Conservation (phyloP, 2,888 invertebrate species). For the Aspidiotus destructor region DNA sequence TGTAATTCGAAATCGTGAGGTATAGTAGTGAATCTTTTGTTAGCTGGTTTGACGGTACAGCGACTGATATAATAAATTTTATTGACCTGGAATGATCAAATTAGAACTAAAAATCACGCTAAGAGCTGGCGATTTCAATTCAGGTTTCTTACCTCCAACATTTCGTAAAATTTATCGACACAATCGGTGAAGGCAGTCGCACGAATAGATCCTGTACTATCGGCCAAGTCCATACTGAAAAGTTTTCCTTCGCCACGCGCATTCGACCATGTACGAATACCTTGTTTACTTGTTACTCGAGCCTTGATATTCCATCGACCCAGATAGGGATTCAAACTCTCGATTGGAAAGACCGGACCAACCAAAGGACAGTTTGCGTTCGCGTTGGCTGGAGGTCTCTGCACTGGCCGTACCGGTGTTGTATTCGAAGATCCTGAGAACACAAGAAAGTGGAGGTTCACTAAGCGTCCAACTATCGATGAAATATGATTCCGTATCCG, state of each 20-base stretch:
- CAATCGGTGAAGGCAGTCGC: slow-evolving; percentile 81
- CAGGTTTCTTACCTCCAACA: slow-evolving; percentile 60
- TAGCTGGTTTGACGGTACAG: slow-evolving; percentile 80
- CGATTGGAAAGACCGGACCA: slow-evolving; percentile 62
- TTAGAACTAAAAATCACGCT: slow-evolving; percentile 43
- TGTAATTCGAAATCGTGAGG: slow-evolving; percentile 97
- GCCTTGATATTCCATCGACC: slow-evolving; percentile 91
- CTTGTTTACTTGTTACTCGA: slow-evolving; percentile 70
- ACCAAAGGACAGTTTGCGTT: too few relatives aligned
- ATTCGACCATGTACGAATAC: slow-evolving; percentile 81
- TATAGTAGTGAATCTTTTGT: slow-evolving; percentile 72
- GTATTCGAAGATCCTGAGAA: not conserved
- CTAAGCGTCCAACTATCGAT: not conserved
- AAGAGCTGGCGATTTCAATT: not conserved
- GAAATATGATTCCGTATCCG: slow-evolving; percentile 23
- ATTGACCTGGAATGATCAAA: slow-evolving; percentile 44
- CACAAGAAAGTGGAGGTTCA: not conserved
- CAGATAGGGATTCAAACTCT: slow-evolving; percentile 80
- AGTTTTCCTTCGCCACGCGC: slow-evolving; percentile 86
- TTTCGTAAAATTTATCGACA: slow-evolving; percentile 79
- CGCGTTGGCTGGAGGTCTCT: too few relatives aligned
- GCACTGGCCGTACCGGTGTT: too few relatives aligned
- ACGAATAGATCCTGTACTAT: slow-evolving; percentile 87
- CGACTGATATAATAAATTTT: slow-evolving; percentile 80
- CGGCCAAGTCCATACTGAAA: slow-evolving; percentile 84